Percentiles rank a stretch among this genome's conserved stretches.
Conservation (phyloP, 2,888 invertebrate genomes). For the Hipparchia sbordonii region DNA sequence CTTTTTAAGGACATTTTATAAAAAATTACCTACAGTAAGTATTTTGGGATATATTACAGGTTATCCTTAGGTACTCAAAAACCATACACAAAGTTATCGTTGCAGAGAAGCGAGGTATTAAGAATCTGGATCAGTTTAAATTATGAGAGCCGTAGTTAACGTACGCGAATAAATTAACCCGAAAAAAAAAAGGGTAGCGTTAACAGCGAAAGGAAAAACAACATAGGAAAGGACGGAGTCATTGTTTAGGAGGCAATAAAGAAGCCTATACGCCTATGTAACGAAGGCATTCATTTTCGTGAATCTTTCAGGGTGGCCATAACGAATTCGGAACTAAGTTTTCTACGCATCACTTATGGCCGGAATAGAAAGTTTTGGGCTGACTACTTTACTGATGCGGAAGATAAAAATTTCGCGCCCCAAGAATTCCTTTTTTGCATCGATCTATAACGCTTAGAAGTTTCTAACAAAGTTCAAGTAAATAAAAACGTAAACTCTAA, state of each 20-base stretch:
- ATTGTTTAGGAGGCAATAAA: slow-evolving; percentile 31
- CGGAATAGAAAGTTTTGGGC: background rate
- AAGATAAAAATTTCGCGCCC: no score
- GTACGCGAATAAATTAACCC: slow-evolving; percentile 31
- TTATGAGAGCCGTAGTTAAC: slow-evolving; percentile 16
- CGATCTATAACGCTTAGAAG: no score
- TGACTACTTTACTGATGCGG: no score
- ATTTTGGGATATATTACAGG: no score
- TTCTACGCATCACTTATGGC: background rate
- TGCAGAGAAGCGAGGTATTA: slow-evolving; percentile 9
- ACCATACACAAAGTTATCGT: background rate
- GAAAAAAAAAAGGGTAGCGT: slow-evolving; percentile 28
- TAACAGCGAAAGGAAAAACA: slow-evolving; percentile 30
- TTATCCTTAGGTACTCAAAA: background rate
- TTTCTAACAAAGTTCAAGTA: no score
- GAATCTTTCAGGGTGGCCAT: slow-evolving; percentile 3
- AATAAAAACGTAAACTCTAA: no score
- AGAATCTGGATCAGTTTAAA: slow-evolving; percentile 6
- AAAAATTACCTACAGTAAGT: no score
- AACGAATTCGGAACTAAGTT: background rate
- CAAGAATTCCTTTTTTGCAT: no score
- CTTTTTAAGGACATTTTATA: no score
- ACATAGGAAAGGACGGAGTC: slow-evolving; percentile 22
- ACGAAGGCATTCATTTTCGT: slow-evolving; percentile 17
- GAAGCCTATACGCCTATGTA: slow-evolving; percentile 20